These are phyloP conservation scores for Drosophila baimaii DNA, from an alignment of 1,140 invertebrate genomes.

Conservation along the genomic window DNA sequence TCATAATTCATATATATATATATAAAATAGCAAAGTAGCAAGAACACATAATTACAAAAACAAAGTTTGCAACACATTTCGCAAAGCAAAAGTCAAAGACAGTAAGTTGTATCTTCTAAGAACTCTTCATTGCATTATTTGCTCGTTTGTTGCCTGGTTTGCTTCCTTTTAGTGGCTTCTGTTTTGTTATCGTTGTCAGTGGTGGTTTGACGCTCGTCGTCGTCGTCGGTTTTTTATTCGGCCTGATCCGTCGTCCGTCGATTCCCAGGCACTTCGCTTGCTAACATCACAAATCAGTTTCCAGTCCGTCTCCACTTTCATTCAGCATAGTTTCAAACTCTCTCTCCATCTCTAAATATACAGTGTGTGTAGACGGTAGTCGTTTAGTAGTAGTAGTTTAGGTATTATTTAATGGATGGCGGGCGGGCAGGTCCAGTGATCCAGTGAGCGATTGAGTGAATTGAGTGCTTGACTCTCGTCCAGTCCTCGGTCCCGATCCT, in stretches of 20 bases:
- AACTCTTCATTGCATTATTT: conserved; percentile 44
- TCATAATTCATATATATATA: conserved; percentile 63
- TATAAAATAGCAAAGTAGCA: conserved; percentile 62
- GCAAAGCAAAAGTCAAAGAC: conserved; percentile 65
- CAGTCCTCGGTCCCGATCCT: conserved; percentile 27
- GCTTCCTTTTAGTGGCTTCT: conserved; percentile 35
- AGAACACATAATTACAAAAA: conserved; percentile 71
- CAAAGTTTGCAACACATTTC: conserved; percentile 59
- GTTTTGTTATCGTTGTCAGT: conserved; percentile 58
- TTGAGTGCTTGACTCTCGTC: conserved; percentile 54
- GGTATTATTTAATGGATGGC: conserved; percentile 59
- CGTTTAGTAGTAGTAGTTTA: conserved; percentile 54
- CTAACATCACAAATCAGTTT: conserved; percentile 81
- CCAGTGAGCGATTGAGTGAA: conserved; percentile 41
- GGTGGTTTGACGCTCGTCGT: conserved; percentile 28
- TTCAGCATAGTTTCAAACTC: conserved; percentile 43
- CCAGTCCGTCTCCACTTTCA: conserved; percentile 43
- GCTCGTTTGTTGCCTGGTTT: conserved; percentile 22
- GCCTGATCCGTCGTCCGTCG: conserved; percentile 23
- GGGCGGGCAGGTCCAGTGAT: conserved; percentile 51
- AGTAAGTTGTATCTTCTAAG: conserved; percentile 22
- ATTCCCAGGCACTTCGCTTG: conserved; percentile 69
- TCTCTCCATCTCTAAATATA: conserved; percentile 56
- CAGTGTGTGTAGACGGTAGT: conserved; percentile 56
- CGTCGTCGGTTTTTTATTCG: conserved; percentile 20